Percentiles rank a stretch among this genome's conserved stretches.
Evolutionary conservation across 2,888 invertebrate species (phyloP).

Genomic region (Furcula furcula): DNA sequence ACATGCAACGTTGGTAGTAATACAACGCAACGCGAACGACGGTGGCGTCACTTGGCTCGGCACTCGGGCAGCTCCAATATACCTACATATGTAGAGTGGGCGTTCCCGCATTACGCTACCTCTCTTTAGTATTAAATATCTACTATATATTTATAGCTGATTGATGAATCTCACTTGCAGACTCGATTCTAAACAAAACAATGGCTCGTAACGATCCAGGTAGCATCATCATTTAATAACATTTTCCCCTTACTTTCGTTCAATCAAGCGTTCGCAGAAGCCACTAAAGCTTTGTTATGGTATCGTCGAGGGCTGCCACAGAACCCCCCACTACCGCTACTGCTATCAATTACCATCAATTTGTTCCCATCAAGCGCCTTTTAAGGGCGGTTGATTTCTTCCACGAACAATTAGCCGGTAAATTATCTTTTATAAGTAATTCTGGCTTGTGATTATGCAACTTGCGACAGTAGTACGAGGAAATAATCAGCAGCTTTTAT

Average conservation of each 20-base stretch:
- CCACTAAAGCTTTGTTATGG: conserved; percentile 3
- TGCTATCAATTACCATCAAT: conserved; percentile 15
- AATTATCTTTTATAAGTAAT: neutral
- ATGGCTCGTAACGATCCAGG: neutral
- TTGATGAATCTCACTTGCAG: too few species aligned
- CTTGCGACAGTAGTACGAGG: too few species aligned
- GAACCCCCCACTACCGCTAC: conserved; percentile 1
- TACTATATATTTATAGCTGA: too few species aligned
- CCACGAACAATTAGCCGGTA: neutral
- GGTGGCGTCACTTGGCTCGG: too few species aligned
- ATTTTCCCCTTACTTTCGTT: neutral
- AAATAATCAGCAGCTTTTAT: too few species aligned
- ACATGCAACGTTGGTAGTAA: too few species aligned
- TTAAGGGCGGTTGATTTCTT: conserved; percentile 3
- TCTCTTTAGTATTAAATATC: too few species aligned
- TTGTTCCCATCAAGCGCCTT: conserved; percentile 8
- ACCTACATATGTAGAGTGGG: too few species aligned
- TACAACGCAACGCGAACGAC: too few species aligned
- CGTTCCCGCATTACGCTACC: too few species aligned
- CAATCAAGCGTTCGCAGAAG: neutral
- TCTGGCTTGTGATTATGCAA: neutral
- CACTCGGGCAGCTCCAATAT: too few species aligned
- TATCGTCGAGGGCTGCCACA: conserved; percentile 3
- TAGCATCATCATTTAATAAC: neutral
- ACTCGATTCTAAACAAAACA: too few species aligned